Evolutionary conservation across 2,113 vertebrate species (phyloP), one percentile per base, ranked within the genome.

Genomic region (Danio rerio): DNA sequence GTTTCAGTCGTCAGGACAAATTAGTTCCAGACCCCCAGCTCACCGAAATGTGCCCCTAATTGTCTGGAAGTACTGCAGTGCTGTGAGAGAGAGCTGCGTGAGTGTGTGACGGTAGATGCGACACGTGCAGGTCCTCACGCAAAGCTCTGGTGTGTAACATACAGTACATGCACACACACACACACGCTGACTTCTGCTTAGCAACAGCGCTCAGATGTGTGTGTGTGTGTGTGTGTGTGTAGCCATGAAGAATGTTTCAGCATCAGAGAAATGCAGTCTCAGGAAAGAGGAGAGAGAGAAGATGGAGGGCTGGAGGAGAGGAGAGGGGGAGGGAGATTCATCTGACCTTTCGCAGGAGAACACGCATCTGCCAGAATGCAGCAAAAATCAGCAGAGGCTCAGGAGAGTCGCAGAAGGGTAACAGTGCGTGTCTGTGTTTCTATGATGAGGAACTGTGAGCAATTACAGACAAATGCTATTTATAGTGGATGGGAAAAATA

Each of bases 21-120:
- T 90, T 89, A 87, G 84, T 89, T 91, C 86, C 86, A 87, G 87
- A 84, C 66, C 80, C 69, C 65, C 79, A 75, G 56, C 40, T 76
- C 82, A 83, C 78, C 76, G 49, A 85, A 72, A 83, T 69, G 69
- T 63, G 68, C 66, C 69, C 71, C 76, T 81, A 18, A 55, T 69
- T 70, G 83, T 83, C 85, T 59, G 80, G 75, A 61, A 62, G 81
- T 63, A 59, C 58, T 81, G 82, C 45, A 53, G 43, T 77, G 71
- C 42, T 21, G 56, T 42, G 78, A 87, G 52, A 42, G 55, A 59
- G 65, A 78, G 15, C 11, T 56, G 63, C 55, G 56, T 59, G 80
- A 40, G 42, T 52, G 18, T 72, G 78, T 45, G 68, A 72, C 21
- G 10, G 9, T 42, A 16, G 43, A 20, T 21, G 52, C 0, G 5